These are phyloP conservation scores for Bursaphelenchus okinawaensis DNA, from an alignment of 2,888 invertebrate genomes.

Conservation along the genomic window DNA sequence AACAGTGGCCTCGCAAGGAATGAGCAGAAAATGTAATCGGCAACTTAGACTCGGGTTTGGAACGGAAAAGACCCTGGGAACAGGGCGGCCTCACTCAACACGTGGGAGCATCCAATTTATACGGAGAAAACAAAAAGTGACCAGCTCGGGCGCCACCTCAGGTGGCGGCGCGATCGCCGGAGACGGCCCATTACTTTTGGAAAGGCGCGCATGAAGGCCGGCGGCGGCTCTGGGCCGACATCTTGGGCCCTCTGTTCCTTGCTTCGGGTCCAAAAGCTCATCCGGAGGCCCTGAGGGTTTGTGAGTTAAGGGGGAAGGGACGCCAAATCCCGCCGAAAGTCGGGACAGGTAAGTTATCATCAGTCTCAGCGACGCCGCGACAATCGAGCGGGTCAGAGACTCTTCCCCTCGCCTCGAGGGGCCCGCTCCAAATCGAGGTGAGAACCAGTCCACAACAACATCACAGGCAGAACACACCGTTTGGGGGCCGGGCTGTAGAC, in stretches of 20 bases:
- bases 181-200: neutral
- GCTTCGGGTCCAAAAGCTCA: neutral
- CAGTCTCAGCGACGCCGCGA: neutral
- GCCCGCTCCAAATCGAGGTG: neutral
- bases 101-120: too few relatives aligned
- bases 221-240: neutral
- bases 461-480: neutral
- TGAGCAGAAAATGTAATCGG: neutral
- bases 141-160: neutral
- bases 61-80: neutral
- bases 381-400: neutral
- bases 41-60: neutral
- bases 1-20: neutral
- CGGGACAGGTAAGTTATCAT: neutral
- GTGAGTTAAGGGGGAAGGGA: neutral
- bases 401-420: neutral
- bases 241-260: neutral
- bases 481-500: neutral
- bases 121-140: neutral
- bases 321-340: neutral
- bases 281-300: neutral
- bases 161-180: neutral
- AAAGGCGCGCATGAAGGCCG: neutral
- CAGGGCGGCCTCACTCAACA: neutral
- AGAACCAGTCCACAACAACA: neutral